These are phyloP conservation scores for Mormyrus proboscirostris DNA, from an alignment of 2,797 vertebrate genomes.

Conservation along the genomic window DNA sequence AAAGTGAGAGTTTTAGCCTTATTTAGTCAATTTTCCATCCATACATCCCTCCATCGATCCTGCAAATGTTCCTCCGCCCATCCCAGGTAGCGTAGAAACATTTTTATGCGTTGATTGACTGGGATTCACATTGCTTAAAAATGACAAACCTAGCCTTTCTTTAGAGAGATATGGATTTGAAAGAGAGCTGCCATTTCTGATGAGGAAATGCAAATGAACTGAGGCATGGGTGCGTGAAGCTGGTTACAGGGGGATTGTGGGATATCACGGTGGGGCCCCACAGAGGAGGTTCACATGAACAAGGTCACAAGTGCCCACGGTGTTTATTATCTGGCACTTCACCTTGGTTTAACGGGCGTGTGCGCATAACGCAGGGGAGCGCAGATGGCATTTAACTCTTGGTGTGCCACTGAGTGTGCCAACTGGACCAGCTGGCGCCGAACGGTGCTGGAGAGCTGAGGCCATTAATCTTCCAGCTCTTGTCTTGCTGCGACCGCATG, in stretches of 20 bases:
- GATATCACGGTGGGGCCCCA: slow-evolving; percentile 1
- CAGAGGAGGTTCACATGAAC: neutral
- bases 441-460: neutral
- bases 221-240: neutral
- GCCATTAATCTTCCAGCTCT: slow-evolving; percentile 18
- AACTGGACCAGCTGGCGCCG: slow-evolving; percentile 8
- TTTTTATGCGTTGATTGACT: neutral
- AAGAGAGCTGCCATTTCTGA: neutral
- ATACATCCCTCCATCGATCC: neutral
- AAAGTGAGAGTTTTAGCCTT: neutral
- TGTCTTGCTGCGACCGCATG: neutral
- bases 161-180: neutral
- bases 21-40: neutral
- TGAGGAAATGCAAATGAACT: neutral
- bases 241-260: neutral
- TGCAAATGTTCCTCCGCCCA: neutral
- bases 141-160: neutral
- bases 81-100: neutral
- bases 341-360: slow-evolving; percentile 14
- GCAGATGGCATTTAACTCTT: slow-evolving; percentile 24
- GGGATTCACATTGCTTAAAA: neutral
- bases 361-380: neutral
- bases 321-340: slow-evolving; percentile 21
- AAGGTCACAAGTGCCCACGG: slow-evolving; percentile 15
- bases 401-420: neutral